Base-by-base conservation (phyloP, 2,113 vertebrate species). In the Fulica atra region DNA sequence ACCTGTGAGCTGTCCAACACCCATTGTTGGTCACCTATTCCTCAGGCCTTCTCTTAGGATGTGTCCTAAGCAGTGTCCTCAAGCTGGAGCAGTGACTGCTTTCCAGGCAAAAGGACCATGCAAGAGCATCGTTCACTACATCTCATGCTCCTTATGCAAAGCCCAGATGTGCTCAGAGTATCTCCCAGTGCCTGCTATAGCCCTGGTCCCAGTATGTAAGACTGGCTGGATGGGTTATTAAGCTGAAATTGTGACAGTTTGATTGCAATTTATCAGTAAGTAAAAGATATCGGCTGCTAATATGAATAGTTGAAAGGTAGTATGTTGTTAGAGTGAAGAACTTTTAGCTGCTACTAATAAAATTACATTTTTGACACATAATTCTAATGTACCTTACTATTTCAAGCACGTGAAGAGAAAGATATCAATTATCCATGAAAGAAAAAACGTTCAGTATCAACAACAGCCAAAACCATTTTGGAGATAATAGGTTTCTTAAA, bases 91-190 rank as follows among this genome's bases (percentile, higher is more conserved):
- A 46, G 50, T 11, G 14, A 26, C 64, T 71, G 36, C 68, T 73
- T 54, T 61, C 53, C 23, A 54, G 25, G 44, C 11, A 48, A 66
- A 60, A 66, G 44, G 57, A 77, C 53, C n/a, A n/a, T n/a, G 18
- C 12, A 18, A 82, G 20, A 46, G 2, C 31, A 54, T 48, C 0
- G 0, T 63, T 42, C 1, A 2, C 24, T 38, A 24, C 19, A 33
- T n/a, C 40, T 50, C 38, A 11, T 61, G 23, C 15, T 77, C 33
- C 59, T 88, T 48, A 28, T 3, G 5, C 46, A 81, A 94, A 91
- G 7, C 19, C 33, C 6, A 72, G 5, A 69, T 51, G 38, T 72
- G 16, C 72, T 77, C 36, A 33, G 72, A 42, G 36, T 42, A 10
- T 8, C 29, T 73, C 29, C 25, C 54, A 38, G 29, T 65, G 54